Evolutionary conservation across 2,113 vertebrate species (phyloP), one percentile per base, ranked within the genome.

Genomic region (Clupea harengus): DNA sequence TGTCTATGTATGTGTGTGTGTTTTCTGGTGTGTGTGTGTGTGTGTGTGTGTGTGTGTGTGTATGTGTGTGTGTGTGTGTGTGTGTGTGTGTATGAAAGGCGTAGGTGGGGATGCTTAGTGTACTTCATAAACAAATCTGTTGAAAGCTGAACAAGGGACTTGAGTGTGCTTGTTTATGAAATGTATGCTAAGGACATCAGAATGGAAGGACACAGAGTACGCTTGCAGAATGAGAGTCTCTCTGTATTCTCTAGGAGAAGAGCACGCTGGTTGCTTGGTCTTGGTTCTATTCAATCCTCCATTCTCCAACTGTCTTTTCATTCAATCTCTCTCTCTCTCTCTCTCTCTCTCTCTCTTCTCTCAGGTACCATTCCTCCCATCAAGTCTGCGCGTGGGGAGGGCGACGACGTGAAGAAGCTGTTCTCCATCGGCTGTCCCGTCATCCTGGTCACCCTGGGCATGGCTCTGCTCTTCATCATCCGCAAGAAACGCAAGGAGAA

Each of bases 401-500:
- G 98, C 0, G 98, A 99, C 0, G 97, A 99, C 0, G 98, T 99
- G 85, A 99, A 99, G 95, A 99, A 99, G 91, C 95, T 99, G 45
- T 99, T 99, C 91, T 97, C 97, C 83, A 99, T 99, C 0, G 97
- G 97, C 91, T 98, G 97, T 89, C 98, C 98, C 0, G 96, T 99
- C 82, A 99, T 99, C 92, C 91, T 99, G 92, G 96, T 97, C 88
- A 99, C 97, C 0, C 92, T 99, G 20, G 97, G 97, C 2, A 95
- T 98, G 83, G 98, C 97, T 0, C 93, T 99, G 80, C 97, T 99
- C 90, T 98, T 99, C 91, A 95, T 99, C 45, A 95, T 99, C 50
- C 96, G 98, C 90, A 99, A 97, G 93, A 99, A 99, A 90, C 97
- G 98, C 92, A 99, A 98, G 92, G 98, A 99, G 89, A 99, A 99